Percentiles rank a stretch among this genome's conserved stretches.
Conservation (phyloP, 2,797 vertebrate species). For the Dromococcyx pavoninus region DNA sequence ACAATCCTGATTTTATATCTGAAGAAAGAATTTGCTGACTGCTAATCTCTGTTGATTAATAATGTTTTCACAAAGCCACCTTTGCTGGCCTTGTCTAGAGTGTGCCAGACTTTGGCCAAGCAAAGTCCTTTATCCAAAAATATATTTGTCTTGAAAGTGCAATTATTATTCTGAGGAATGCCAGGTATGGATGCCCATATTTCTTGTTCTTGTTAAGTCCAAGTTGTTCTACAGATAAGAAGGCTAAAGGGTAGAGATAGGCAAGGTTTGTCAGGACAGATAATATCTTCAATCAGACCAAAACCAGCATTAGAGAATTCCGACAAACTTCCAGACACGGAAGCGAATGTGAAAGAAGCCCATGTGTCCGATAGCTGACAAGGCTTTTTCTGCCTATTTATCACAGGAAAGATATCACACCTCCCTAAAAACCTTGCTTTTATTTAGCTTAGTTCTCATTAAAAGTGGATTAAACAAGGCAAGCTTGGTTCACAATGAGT, state of each 20-base stretch:
- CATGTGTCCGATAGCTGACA: not conserved
- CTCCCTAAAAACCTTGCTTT: not conserved
- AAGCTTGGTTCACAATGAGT: not conserved
- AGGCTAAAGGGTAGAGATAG: constrained; percentile 21
- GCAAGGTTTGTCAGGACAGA: constrained; percentile 34
- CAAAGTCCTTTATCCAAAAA: constrained; percentile 56
- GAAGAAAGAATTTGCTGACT: constrained; percentile 37
- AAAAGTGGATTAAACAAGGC: constrained; percentile 10
- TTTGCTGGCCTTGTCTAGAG: constrained; percentile 22
- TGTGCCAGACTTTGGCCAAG: constrained; percentile 35
- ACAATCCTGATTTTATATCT: not conserved
- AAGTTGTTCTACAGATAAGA: constrained; percentile 34
- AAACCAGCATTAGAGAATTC: constrained; percentile 12
- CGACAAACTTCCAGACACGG: constrained; percentile 23
- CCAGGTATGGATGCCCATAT: constrained; percentile 12
- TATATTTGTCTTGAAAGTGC: constrained; percentile 26
- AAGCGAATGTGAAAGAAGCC: not conserved
- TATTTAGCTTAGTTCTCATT: constrained; percentile 20
- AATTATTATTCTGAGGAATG: constrained; percentile 12
- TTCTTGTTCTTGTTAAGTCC: constrained; percentile 21
- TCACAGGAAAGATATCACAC: constrained; percentile 2
- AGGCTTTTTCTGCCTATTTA: not conserved
- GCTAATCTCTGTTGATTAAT: constrained; percentile 44
- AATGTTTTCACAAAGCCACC: constrained; percentile 38
- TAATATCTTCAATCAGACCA: constrained; percentile 31